These are phyloP conservation scores for Drosophila arawakana DNA, from an alignment of 1,140 invertebrate genomes.

Conservation along the genomic window DNA sequence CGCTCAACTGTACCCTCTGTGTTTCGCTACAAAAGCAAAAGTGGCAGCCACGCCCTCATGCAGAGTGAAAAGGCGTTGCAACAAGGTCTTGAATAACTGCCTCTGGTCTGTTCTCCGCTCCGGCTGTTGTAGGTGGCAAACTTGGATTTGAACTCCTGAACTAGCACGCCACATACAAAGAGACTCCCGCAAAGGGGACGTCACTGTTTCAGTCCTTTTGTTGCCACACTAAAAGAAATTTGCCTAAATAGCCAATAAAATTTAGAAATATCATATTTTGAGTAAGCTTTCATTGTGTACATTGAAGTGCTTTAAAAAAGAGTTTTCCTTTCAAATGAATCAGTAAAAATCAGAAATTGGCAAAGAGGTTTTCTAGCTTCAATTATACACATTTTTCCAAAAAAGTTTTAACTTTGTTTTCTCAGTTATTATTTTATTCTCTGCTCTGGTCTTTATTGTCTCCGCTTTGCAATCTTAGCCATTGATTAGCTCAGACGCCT, in stretches of 20 bases:
- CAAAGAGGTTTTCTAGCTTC: no score
- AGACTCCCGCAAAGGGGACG: neutral
- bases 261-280: no score
- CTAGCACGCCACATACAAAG: conserved; percentile 51
- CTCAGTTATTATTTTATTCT: neutral
- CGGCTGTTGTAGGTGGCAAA: conserved; percentile 52
- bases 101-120: conserved; percentile 2
- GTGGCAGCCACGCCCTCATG: conserved; percentile 55
- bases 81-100: conserved; percentile 12
- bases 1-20: neutral
- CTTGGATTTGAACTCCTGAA: conserved; percentile 59
- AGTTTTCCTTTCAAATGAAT: no score
- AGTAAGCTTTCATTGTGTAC: no score
- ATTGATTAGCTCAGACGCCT: conserved; percentile 40
- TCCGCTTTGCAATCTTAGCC: conserved; percentile 40
- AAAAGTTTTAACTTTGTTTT: neutral
- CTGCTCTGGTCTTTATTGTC: conserved; percentile 18
- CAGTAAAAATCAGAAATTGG: no score
- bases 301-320: no score
- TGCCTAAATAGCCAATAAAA: no score
- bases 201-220: neutral
- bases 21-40: conserved; percentile 52
- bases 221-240: neutral
- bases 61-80: conserved; percentile 10
- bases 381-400: no score